phyloP scores from a whole-genome alignment of 2,797 vertebrate species.

The Arctocebus calabarensis region DNA sequence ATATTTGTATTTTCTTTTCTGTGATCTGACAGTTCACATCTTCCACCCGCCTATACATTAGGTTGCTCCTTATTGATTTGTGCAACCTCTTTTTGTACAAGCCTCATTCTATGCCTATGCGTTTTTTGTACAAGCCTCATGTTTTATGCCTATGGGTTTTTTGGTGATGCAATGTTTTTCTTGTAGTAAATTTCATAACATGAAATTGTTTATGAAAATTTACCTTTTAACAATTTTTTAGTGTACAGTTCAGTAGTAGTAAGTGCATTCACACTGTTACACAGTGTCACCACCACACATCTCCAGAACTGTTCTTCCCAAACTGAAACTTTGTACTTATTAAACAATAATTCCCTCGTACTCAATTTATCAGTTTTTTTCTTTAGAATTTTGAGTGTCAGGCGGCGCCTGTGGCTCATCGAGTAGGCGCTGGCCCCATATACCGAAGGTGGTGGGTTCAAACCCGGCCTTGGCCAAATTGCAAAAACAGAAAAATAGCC shows the following conservation, averaged over 20 bases:
- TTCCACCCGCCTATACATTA: constrained; percentile 5
- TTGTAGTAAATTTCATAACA: neutral
- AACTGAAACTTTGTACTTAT: neutral
- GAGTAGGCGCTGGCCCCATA: too few species aligned
- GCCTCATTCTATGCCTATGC: neutral
- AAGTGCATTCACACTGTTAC: neutral
- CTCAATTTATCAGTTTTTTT: neutral
- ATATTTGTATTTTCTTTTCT: neutral
- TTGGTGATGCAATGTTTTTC: neutral
- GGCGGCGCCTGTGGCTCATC: too few species aligned
- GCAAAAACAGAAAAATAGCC: too few species aligned
- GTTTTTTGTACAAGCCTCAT: too few species aligned
- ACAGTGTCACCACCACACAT: neutral
- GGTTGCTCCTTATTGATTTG: neutral
- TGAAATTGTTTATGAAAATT: neutral
- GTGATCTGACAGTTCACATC: neutral
- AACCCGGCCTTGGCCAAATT: too few species aligned
- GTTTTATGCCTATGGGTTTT: neutral
- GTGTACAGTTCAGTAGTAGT: neutral
- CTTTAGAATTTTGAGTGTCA: constrained; percentile 14
- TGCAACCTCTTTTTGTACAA: neutral
- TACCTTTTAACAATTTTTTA: neutral
- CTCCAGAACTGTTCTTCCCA: neutral
- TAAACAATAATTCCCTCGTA: neutral
- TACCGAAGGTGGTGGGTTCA: too few species aligned